Evolutionary conservation across 2,113 vertebrate genomes (phyloP), one percentile per base, ranked within the genome.

Genomic region (Malurus melanocephalus): DNA sequence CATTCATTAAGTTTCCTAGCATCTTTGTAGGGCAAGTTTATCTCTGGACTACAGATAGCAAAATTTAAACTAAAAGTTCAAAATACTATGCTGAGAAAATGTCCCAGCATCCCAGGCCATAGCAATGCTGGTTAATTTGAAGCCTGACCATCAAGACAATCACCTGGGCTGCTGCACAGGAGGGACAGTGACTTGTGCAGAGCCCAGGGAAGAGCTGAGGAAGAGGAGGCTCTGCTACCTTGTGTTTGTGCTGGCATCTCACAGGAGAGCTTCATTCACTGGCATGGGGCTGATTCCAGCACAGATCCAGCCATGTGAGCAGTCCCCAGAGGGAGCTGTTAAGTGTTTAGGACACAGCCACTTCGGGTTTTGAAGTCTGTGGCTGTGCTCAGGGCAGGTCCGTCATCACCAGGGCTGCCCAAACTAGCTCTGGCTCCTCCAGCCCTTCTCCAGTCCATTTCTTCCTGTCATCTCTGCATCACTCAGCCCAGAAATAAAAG

Each of bases 401-500:
- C 46, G 11, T 86, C 69, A 21, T 65, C 2, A 11, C 59, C 43
- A 38, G 28, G 40, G 33, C 62, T 0, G 0, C 24, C 48, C 5
- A 5, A 45, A 49, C 33, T 33, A 40, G 69, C 46, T 66, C 61
- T 51, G 59, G 67, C 49, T 89, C 80, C 80, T 88, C 65, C 57
- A 94, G 57, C 61, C 57, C 56, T 85, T 93, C 82, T 85, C 56
- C 66, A 84, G 83, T 57, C 77, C 73, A 86, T 84, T 79, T 94
- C 73, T 89, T 71, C 38, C 87, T 88, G 73, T 88, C 85, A 84
- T 33, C 20, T 93, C 68, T 40, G 42, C 28, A 65, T 78, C 0
- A 3, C 51, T 84, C 43, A 90, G 62, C 55, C 65, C 82, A 92
- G 77, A 84, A 94, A 64, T 17, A 86, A 94, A 64, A 11, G 27